These are phyloP conservation scores for Phortica variegata DNA, from an alignment of 1,140 invertebrate species.

Conservation along the genomic window DNA sequence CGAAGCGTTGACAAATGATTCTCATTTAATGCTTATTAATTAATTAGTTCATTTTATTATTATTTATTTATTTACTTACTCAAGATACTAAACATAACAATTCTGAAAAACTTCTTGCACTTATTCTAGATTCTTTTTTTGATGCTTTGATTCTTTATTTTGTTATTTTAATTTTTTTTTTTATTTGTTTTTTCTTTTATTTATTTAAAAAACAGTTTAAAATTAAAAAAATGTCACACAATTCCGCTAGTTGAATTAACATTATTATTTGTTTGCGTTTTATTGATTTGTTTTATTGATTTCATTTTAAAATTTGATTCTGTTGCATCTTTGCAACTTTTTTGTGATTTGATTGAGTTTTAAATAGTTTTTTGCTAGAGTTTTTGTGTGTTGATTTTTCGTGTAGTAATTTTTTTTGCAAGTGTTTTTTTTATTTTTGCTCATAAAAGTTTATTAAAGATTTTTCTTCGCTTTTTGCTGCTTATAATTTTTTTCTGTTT, in stretches of 20 bases:
- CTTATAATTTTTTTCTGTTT: conserved; percentile 9
- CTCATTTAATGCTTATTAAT: no score
- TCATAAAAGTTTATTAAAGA: conserved; percentile 24
- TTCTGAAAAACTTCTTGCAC: conserved; percentile 25
- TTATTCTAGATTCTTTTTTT: conserved; percentile 9
- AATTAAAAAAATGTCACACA: conserved; percentile 14
- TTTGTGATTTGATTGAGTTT: conserved; percentile 13
- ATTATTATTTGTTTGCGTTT: conserved; percentile 11
- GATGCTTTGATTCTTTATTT: conserved; percentile 22
- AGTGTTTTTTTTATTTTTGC: conserved; percentile 7
- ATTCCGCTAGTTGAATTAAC: conserved; percentile 5
- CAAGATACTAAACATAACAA: conserved; percentile 35
- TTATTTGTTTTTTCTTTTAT: conserved; percentile 13
- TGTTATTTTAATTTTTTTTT: conserved; percentile 30
- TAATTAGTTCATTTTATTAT: conserved; percentile 14
- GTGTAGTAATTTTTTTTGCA: no score
- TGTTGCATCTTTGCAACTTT: no score
- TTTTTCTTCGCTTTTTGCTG: conserved; percentile 25
- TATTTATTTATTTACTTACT: conserved; percentile 29
- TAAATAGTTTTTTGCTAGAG: conserved; percentile 4
- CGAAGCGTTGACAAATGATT: no score
- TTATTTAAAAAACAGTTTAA: conserved; percentile 12
- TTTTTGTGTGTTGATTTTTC: conserved; percentile 6
- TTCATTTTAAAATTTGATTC: no score
- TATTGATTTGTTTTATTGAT: conserved; percentile 16